phyloP scores from a whole-genome alignment of 1,140 invertebrate genomes.

The Ceratosolen solmsi region DNA sequence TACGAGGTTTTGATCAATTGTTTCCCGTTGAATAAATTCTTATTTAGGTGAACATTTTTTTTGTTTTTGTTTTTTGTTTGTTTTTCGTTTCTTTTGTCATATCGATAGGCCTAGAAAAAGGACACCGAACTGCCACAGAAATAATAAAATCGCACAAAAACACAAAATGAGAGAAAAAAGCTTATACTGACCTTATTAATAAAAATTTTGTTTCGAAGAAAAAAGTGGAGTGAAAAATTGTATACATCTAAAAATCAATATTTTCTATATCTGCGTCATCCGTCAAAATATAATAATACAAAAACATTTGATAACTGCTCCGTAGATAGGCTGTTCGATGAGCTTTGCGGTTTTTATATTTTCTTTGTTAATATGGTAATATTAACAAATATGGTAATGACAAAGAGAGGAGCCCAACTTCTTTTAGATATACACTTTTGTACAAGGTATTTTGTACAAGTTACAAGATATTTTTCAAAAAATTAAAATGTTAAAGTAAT shows the following conservation, averaged over 20 bases:
- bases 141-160: constrained; percentile 37
- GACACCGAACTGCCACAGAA: constrained; percentile 31
- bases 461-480: too few relatives aligned
- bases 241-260: constrained; percentile 12
- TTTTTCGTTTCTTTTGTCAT: too few relatives aligned
- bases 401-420: constrained; percentile 38
- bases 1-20: constrained; percentile 18
- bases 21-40: not conserved
- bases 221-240: constrained; percentile 36
- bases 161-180: constrained; percentile 42
- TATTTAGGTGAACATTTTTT: not conserved
- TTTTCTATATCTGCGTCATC: constrained; percentile 15
- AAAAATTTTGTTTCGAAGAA: constrained; percentile 31
- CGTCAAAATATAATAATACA: constrained; percentile 21
- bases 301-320: constrained; percentile 6
- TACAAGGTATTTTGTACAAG: not conserved
- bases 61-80: too few relatives aligned
- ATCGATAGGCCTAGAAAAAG: constrained; percentile 11
- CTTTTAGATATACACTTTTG: not conserved
- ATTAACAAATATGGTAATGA: not conserved
- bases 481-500: too few relatives aligned
- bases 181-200: constrained; percentile 44
- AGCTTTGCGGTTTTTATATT: not conserved
- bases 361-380: constrained; percentile 6
- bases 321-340: constrained; percentile 13